A percentile compares a stretch with the other conserved stretches of the same genome.
These are phyloP conservation scores for Trinorchestia longiramus DNA, from an alignment of 1,140 invertebrate genomes.

Conservation along the genomic window DNA sequence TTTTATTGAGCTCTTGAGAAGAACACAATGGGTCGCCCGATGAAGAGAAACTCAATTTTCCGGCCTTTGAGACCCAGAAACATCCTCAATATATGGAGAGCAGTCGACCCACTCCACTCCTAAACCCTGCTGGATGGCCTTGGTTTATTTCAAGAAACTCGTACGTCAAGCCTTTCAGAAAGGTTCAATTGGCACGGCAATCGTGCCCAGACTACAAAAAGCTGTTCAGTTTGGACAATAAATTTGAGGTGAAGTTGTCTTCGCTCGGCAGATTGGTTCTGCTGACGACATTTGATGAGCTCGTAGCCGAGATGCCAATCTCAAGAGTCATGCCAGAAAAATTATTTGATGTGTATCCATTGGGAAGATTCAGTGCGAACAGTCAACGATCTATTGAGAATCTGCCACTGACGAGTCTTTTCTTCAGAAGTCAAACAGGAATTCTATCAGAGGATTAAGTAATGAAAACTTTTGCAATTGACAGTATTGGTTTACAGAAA, in stretches of 20 bases:
- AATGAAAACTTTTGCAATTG: neutral
- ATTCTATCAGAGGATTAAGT: neutral
- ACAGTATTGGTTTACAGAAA: neutral
- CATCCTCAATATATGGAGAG: slow-evolving; percentile 46
- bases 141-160: neutral
- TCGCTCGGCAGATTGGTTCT: slow-evolving; percentile 44
- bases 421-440: neutral
- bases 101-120: neutral
- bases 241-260: slow-evolving; percentile 53
- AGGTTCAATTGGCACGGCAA: slow-evolving; percentile 45
- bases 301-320: slow-evolving; percentile 50
- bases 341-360: slow-evolving; percentile 26
- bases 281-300: slow-evolving; percentile 48
- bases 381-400: neutral
- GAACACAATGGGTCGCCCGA: neutral
- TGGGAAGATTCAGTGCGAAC: neutral
- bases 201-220: slow-evolving; percentile 48
- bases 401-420: neutral
- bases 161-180: slow-evolving; percentile 23
- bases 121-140: neutral
- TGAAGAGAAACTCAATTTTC: slow-evolving; percentile 22
- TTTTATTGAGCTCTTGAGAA: neutral
- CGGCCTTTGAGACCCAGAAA: slow-evolving; percentile 19
- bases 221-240: slow-evolving; percentile 24
- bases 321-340: neutral